phyloP scores from a whole-genome alignment of 2,113 vertebrate species.

The Varanus salvator region DNA sequence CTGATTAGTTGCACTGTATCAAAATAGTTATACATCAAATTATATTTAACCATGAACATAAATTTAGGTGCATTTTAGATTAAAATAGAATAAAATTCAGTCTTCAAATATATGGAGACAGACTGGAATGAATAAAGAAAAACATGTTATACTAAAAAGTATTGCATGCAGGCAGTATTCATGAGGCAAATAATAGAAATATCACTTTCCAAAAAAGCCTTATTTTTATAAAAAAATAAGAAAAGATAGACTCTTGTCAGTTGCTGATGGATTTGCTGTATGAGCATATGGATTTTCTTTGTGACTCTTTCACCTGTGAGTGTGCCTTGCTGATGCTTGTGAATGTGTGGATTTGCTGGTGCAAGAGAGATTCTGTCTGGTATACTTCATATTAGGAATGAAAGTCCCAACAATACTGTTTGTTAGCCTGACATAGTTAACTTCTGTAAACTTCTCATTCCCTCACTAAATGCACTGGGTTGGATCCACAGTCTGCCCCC shows the following conservation, averaged over 20 bases:
- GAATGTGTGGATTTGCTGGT: background rate
- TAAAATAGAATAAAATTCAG: background rate
- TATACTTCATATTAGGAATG: background rate
- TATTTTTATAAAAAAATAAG: background rate
- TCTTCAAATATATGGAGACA: background rate
- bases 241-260: background rate
- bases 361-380: background rate
- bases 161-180: background rate
- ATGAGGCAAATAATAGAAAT: background rate
- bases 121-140: background rate
- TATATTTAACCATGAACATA: background rate
- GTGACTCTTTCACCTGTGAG: background rate
- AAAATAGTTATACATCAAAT: background rate
- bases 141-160: background rate
- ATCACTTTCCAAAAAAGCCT: background rate
- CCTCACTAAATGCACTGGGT: background rate
- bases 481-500: background rate
- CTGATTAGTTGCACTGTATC: background rate
- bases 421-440: constrained; percentile 9
- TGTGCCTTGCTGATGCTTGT: background rate
- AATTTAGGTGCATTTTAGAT: background rate
- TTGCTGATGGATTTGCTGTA: background rate
- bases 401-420: constrained; percentile 20
- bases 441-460: background rate
- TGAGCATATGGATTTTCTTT: constrained; percentile 39